Conservation (phyloP, 2,797 vertebrate species). For the Melanotaenia pygmaea region DNA sequence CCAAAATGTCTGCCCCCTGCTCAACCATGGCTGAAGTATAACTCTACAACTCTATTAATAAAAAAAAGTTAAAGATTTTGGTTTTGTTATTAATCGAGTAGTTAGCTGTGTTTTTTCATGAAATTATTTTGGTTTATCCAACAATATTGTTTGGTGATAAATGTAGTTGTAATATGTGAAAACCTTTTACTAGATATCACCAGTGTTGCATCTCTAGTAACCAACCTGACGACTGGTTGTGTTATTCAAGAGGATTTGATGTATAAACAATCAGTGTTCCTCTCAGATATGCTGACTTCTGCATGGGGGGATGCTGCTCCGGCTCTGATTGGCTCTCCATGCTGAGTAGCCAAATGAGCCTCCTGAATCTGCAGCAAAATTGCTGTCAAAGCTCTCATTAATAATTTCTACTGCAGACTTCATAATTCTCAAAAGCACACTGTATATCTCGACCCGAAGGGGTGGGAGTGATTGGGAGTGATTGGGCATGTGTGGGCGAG, state of each 20-base stretch:
- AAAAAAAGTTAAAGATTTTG: too few relatives aligned
- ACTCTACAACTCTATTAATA: too few relatives aligned
- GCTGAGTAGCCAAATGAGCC: slow-evolving; percentile 57
- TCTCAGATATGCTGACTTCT: slow-evolving; percentile 53
- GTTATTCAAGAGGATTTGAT: slow-evolving; percentile 12
- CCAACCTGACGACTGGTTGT: slow-evolving; percentile 7
- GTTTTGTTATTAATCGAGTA: too few relatives aligned
- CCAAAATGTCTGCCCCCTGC: not conserved
- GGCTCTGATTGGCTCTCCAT: slow-evolving; percentile 49
- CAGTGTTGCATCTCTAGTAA: not conserved
- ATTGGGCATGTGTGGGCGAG: too few relatives aligned
- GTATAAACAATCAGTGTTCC: slow-evolving; percentile 48
- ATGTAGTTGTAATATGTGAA: too few relatives aligned
- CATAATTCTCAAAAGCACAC: slow-evolving; percentile 54
- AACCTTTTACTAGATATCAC: not conserved
- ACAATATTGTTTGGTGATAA: too few relatives aligned
- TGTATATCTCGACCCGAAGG: slow-evolving; percentile 37
- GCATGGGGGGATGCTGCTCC: slow-evolving; percentile 11
- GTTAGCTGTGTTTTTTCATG: too few relatives aligned
- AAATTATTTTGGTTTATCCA: not conserved
- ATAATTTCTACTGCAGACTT: slow-evolving; percentile 68
- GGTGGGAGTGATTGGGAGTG: not conserved
- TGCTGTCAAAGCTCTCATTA: slow-evolving; percentile 75
- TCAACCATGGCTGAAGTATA: too few relatives aligned
- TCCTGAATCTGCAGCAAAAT: slow-evolving; percentile 67